phyloP scores from a whole-genome alignment of 2,113 vertebrate species.

The Cariama cristata region DNA sequence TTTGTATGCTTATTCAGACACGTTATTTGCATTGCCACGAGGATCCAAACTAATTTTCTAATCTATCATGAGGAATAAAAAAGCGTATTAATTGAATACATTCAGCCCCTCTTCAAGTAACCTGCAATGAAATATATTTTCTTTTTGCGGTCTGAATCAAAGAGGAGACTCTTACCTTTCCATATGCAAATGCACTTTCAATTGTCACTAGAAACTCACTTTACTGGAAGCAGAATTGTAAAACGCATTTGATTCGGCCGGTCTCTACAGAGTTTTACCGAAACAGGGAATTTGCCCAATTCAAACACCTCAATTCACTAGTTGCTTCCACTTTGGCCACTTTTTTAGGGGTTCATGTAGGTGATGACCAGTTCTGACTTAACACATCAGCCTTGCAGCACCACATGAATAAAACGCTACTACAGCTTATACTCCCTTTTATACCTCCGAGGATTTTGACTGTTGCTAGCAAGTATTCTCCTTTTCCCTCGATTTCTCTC shows the following conservation, averaged over 20 bases:
- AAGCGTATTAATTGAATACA: neutral
- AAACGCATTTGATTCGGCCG: neutral
- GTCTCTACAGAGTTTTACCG: neutral
- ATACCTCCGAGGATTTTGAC: accelerated
- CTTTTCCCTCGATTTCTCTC: neutral
- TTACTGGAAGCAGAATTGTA: neutral
- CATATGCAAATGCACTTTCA: neutral
- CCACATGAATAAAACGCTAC: neutral
- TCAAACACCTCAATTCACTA: neutral
- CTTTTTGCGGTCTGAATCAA: neutral
- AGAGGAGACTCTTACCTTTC: neutral
- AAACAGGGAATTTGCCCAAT: neutral
- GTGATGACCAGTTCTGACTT: neutral
- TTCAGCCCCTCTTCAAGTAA: neutral
- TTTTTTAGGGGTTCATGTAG: neutral
- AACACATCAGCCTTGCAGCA: neutral
- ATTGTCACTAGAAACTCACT: neutral
- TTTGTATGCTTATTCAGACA: neutral
- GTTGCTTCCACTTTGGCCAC: neutral
- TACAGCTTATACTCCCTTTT: neutral
- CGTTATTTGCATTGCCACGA: neutral
- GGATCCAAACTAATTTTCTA: neutral
- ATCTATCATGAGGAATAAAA: neutral
- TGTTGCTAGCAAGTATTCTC: neutral
- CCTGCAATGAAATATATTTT: neutral